Evolutionary conservation across 2,888 invertebrate genomes (phyloP).

Genomic region (Epirrhoe tristata): DNA sequence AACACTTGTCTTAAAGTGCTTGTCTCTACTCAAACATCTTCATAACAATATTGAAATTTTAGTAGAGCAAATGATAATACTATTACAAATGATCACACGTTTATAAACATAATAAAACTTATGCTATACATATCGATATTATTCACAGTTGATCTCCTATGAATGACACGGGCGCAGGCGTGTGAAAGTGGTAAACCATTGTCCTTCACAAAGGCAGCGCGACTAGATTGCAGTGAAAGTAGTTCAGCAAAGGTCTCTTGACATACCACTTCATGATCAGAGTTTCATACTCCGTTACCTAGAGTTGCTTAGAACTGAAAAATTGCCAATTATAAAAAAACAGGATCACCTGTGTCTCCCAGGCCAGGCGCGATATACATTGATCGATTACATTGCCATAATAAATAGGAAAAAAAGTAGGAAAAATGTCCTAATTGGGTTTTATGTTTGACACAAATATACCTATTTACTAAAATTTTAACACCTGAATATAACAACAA

Average conservation of each 20-base stretch:
- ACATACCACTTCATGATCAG: slow-evolving; percentile 43
- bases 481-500: too few species aligned
- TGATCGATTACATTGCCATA: too few species aligned
- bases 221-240: slow-evolving; percentile 77
- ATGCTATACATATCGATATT: slow-evolving; percentile 6
- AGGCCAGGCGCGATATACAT: too few species aligned
- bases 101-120: neutral
- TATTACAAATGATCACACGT: neutral
- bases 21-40: too few species aligned
- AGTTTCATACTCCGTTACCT: slow-evolving; percentile 1
- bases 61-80: neutral
- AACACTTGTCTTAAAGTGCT: too few species aligned
- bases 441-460: too few species aligned
- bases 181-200: slow-evolving; percentile 73
- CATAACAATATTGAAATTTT: too few species aligned
- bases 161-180: slow-evolving; percentile 58
- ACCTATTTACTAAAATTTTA: too few species aligned
- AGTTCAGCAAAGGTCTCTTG: slow-evolving; percentile 50
- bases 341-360: too few species aligned
- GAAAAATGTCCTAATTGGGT: too few species aligned
- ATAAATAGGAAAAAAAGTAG: too few species aligned
- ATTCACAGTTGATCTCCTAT: slow-evolving; percentile 56
- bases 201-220: slow-evolving; percentile 70
- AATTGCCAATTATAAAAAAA: too few species aligned
- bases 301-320: neutral